Conservation (phyloP, 2,888 invertebrate species). For the Aradus depressus region DNA sequence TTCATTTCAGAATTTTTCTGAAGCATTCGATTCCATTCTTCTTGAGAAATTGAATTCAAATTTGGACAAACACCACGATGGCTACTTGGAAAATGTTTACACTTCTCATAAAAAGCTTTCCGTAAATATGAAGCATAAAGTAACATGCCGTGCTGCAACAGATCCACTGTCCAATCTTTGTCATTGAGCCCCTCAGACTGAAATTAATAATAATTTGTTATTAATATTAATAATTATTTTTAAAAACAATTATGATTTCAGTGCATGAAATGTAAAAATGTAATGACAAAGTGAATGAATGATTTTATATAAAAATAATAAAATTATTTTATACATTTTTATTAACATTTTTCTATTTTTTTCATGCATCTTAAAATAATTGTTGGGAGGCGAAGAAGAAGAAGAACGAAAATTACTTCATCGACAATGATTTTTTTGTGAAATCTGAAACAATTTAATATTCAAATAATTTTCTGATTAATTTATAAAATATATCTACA, state of each 20-base stretch:
- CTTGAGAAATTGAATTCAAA: slow-evolving; percentile 5
- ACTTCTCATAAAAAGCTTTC: slow-evolving; percentile 3
- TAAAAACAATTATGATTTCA: not conserved
- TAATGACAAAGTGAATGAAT: not conserved
- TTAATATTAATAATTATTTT: not conserved
- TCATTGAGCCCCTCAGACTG: slow-evolving; percentile 11
- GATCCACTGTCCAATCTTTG: slow-evolving; percentile 20
- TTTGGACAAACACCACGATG: slow-evolving; percentile 7
- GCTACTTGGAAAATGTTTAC: not conserved
- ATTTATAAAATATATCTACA: too few relatives aligned
- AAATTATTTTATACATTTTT: not conserved
- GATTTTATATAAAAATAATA: not conserved
- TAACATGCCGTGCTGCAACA: slow-evolving; percentile 18
- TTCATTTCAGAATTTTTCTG: not conserved
- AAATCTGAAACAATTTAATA: too few relatives aligned
- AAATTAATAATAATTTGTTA: not conserved
- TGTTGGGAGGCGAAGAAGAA: too few relatives aligned
- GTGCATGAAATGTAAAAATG: not conserved
- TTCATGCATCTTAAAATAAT: too few relatives aligned
- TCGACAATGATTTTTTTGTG: too few relatives aligned
- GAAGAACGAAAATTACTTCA: too few relatives aligned
- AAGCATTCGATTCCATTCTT: slow-evolving; percentile 9
- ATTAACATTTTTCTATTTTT: not conserved
- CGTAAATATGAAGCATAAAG: slow-evolving; percentile 9
- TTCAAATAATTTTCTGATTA: too few relatives aligned